These are phyloP conservation scores for Macquaria australasica DNA, from an alignment of 2,113 vertebrate species.

Conservation along the genomic window DNA sequence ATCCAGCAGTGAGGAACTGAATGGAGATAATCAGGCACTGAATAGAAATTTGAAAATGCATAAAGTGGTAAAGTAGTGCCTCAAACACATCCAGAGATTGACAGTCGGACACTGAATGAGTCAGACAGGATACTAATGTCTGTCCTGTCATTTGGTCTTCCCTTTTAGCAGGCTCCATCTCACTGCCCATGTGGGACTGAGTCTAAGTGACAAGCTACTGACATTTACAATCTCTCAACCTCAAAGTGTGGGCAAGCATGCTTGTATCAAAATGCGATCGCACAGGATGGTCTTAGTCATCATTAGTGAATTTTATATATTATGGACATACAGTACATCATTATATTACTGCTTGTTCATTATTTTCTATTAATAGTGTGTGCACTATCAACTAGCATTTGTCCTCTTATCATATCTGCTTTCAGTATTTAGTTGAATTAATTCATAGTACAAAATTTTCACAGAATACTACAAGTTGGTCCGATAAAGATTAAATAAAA, in stretches of 20 bases:
- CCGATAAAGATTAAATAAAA: neutral
- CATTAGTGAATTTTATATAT: conserved; percentile 47
- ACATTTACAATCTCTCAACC: conserved; percentile 76
- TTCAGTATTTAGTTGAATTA: neutral
- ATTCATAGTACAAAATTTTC: conserved; percentile 1
- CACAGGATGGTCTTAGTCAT: conserved; percentile 45
- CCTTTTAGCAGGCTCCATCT: conserved; percentile 81
- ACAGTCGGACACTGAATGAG: conserved; percentile 80
- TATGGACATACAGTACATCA: conserved; percentile 4
- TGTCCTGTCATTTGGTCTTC: conserved; percentile 67
- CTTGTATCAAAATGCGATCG: conserved; percentile 36
- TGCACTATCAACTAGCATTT: neutral
- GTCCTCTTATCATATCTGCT: neutral
- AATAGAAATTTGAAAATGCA: conserved; percentile 61
- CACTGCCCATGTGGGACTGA: conserved; percentile 86
- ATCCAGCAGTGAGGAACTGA: conserved; percentile 42
- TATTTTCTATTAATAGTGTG: conserved; percentile 9
- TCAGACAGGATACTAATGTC: conserved; percentile 78
- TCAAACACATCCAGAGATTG: conserved; percentile 56
- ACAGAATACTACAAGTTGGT: neutral
- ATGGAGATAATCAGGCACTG: conserved; percentile 60
- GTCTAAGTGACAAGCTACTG: conserved; percentile 82
- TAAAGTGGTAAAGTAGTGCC: conserved; percentile 53
- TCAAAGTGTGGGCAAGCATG: conserved; percentile 62
- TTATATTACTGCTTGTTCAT: conserved; percentile 12